These are phyloP conservation scores for Mya arenaria DNA, from an alignment of 1,140 invertebrate genomes.

Conservation along the genomic window DNA sequence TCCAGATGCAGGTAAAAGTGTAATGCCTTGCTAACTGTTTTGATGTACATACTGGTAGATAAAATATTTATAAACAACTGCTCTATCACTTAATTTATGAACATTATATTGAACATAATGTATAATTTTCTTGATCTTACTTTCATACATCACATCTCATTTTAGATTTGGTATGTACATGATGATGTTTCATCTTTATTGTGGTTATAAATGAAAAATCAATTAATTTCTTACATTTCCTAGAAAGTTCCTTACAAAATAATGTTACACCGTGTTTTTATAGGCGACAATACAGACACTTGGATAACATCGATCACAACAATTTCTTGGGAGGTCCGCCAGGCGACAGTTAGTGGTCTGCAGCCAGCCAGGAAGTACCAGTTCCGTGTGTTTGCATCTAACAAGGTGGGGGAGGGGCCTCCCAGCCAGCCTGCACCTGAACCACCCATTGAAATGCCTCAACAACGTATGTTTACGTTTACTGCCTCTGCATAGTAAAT, in stretches of 20 bases:
- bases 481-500: too few species aligned
- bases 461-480: slow-evolving; percentile 89
- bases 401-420: slow-evolving; percentile 94
- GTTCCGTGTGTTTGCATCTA: slow-evolving; percentile 97
- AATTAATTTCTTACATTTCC: too few species aligned
- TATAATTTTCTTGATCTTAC: too few species aligned
- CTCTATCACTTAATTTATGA: too few species aligned
- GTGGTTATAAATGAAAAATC: too few species aligned
- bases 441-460: slow-evolving; percentile 92
- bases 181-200: too few species aligned
- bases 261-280: not conserved
- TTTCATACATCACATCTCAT: too few species aligned
- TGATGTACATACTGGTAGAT: not conserved
- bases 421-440: slow-evolving; percentile 90
- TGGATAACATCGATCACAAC: slow-evolving; percentile 95
- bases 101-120: too few species aligned
- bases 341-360: slow-evolving; percentile 88
- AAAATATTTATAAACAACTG: not conserved
- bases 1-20: slow-evolving; percentile 52
- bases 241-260: not conserved
- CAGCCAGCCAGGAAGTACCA: slow-evolving; percentile 97
- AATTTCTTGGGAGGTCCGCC: slow-evolving; percentile 87
- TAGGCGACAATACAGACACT: slow-evolving; percentile 27
- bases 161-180: too few species aligned
- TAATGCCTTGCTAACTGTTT: not conserved